Evolutionary conservation across 2,888 invertebrate genomes (phyloP), one percentile per base, ranked within the genome.

Genomic region (Lasioglossum marginatum): DNA sequence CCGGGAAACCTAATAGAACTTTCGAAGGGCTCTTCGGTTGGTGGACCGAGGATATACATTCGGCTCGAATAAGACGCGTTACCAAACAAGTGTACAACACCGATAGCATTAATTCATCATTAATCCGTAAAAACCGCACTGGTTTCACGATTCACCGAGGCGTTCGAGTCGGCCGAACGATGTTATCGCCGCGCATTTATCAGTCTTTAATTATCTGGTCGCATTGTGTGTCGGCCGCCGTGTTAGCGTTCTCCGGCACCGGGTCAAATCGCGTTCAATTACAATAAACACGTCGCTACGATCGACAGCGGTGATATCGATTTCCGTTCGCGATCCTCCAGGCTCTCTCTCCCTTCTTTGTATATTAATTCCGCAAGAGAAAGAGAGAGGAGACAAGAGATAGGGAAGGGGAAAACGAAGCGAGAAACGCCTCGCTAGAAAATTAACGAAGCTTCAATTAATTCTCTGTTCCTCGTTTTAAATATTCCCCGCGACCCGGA

Each of bases 201-300:
- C 85, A 85, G 77, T 84, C 84, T 84, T 85, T 84, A 85, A 85
- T 85, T 85, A 85, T 85, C 84, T 68, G 63, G 83, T 45, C 72
- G 75, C 72, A 79, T 83, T 80, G 85, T 80, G 68, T 40, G 80
- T 31, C 79, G 70, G 52, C 0, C 52, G 31, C 45, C 43, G 70
- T 75, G 83, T 73, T 77, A 77, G 79, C 83, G 79, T 75, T 74
- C 77, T n/a, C 63, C 63, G 74, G n/a, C 43, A 57, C 10, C 52
- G 80, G 70, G 76, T 77, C 80, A 71, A 84, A 80, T 85, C 84
- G 77, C 70, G 85, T 71, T 57, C 74, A 70, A 85, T 84, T 84
- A 80, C 85, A 80, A 85, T 80, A 84, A 80, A 84, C 74, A 85
- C 70, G 63, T 60, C 40, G 79, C 31, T 76, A 68, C 83, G 75